Evolutionary conservation across 2,888 invertebrate genomes (phyloP).

Genomic region (Lissonota sp.): DNA sequence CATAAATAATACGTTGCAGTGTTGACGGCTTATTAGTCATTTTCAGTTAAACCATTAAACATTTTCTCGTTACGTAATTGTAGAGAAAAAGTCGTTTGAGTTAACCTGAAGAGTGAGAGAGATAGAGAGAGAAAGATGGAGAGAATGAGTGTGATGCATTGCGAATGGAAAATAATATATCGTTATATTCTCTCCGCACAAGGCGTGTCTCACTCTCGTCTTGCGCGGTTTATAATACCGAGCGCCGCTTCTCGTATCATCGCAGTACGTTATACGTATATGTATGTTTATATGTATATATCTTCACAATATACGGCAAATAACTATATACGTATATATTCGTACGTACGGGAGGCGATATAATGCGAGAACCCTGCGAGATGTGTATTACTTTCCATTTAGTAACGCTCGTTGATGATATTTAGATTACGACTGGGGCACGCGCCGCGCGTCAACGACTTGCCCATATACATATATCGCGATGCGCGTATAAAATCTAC

Average conservation of each 20-base stretch:
- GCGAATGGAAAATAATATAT: constrained; percentile 70
- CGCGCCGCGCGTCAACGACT: constrained; percentile 66
- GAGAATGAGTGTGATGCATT: constrained; percentile 64
- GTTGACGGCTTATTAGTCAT: constrained; percentile 66
- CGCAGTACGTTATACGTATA: constrained; percentile 15
- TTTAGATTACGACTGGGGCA: constrained; percentile 68
- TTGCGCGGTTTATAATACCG: constrained; percentile 61
- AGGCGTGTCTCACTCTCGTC: constrained; percentile 65
- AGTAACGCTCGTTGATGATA: constrained; percentile 70
- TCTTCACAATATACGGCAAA: constrained; percentile 19
- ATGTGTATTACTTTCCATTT: constrained; percentile 69
- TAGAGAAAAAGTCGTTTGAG: constrained; percentile 61
- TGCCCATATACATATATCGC: neutral
- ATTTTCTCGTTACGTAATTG: constrained; percentile 63
- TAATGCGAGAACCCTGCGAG: constrained; percentile 42
- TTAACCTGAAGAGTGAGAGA: constrained; percentile 11
- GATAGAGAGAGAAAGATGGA: constrained; percentile 19
- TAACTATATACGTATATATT: constrained; percentile 3
- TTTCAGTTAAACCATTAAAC: constrained; percentile 65
- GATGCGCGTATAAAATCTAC: neutral
- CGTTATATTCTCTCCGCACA: constrained; percentile 56
- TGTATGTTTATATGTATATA: constrained; percentile 13
- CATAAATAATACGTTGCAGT: constrained; percentile 63
- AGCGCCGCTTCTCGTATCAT: constrained; percentile 55
- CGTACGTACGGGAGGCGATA: constrained; percentile 8